Conservation (phyloP, 2,797 vertebrate species). For the Cyclopterus lumpus region DNA sequence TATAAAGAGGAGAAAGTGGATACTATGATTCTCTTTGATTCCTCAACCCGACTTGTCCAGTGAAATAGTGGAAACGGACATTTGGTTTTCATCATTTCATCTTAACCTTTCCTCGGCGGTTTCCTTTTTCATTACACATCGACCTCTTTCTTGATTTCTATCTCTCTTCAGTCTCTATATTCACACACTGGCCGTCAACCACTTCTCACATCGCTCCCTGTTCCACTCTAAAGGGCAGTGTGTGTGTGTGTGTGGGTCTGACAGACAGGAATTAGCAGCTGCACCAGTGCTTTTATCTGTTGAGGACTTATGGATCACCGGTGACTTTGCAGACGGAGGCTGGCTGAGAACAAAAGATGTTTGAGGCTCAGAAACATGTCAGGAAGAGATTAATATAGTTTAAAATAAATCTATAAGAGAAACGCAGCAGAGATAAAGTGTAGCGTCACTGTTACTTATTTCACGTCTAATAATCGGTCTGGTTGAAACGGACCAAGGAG, state of each 20-base stretch:
- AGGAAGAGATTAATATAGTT: background rate
- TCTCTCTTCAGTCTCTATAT: background rate
- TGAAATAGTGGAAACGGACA: background rate
- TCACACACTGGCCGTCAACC: slow-evolving; percentile 8
- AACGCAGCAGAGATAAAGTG: too few relatives aligned
- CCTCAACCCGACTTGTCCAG: background rate
- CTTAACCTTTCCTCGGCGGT: background rate
- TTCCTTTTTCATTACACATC: background rate
- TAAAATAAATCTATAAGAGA: too few relatives aligned
- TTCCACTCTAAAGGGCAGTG: slow-evolving; percentile 38
- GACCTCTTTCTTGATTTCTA: background rate
- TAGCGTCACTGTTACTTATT: background rate
- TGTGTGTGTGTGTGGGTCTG: too few relatives aligned
- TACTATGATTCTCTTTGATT: background rate
- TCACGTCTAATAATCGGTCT: background rate
- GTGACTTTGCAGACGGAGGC: slow-evolving; percentile 19
- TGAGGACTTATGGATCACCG: slow-evolving; percentile 34
- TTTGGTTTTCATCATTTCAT: background rate
- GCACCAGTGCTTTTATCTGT: slow-evolving; percentile 21
- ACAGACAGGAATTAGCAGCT: too few relatives aligned
- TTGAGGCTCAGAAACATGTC: background rate
- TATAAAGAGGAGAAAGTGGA: background rate
- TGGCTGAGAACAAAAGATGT: slow-evolving; percentile 21
- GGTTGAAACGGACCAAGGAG: too few relatives aligned
- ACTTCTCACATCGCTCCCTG: slow-evolving; percentile 4